Percentiles rank a stretch among this genome's conserved stretches.
phyloP scores from a whole-genome alignment of 1,140 invertebrate species.

The Orchesella cincta region DNA sequence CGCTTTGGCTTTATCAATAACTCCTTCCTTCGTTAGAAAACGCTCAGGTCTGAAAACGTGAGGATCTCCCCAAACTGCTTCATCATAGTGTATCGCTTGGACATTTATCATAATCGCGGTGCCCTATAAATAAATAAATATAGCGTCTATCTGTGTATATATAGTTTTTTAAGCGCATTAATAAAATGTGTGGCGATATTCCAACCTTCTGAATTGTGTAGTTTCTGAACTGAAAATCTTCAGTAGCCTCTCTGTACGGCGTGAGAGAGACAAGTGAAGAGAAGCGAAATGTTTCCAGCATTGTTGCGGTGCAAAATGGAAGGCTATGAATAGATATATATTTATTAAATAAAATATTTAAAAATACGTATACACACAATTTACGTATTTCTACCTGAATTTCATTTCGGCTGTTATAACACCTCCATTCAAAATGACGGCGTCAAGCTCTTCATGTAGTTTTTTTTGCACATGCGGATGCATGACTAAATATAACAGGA shows the following conservation, averaged over 20 bases:
- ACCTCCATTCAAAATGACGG: neutral
- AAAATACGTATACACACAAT: too few species aligned
- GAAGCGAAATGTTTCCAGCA: neutral
- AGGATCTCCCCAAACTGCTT: too few species aligned
- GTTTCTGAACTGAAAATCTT: neutral
- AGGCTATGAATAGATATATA: too few species aligned
- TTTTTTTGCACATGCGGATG: neutral
- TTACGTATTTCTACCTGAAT: neutral
- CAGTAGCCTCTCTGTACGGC: neutral
- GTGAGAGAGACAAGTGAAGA: neutral
- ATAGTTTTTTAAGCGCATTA: neutral
- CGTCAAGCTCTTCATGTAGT: neutral
- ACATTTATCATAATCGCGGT: neutral
- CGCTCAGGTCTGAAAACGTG: too few species aligned
- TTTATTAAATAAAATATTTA: too few species aligned
- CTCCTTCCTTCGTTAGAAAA: too few species aligned
- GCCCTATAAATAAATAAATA: neutral
- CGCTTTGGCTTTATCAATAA: constrained; percentile 62
- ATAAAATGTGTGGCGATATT: neutral
- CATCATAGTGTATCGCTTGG: neutral
- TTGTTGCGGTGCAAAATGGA: neutral
- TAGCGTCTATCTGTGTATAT: neutral
- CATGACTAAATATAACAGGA: neutral
- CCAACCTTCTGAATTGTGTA: neutral
- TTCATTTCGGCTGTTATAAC: neutral